Evolutionary conservation across 1,140 invertebrate genomes (phyloP).

Genomic region (Drosophila tani): DNA sequence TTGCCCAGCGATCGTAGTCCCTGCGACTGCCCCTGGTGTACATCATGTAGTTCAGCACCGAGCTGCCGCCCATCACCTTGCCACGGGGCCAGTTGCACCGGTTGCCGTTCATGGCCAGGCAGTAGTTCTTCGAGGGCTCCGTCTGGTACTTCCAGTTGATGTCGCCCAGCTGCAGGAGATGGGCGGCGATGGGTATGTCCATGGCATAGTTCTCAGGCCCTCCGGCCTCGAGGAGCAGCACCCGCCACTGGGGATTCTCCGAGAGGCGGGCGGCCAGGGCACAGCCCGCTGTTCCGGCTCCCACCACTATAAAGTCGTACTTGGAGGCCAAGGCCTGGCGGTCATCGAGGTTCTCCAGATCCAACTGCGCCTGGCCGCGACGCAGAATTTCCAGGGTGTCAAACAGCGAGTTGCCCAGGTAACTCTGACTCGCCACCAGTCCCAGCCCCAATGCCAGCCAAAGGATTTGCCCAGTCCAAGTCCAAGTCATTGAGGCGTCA

Average conservation of each 20-base stretch:
- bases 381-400: constrained; percentile 47
- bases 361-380: constrained; percentile 58
- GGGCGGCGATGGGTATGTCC: constrained; percentile 89
- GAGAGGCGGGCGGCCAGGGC: constrained; percentile 88
- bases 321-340: constrained; percentile 66
- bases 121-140: constrained; percentile 86
- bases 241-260: constrained; percentile 87
- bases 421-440: constrained; percentile 18
- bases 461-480: background rate
- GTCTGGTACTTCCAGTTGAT: constrained; percentile 90
- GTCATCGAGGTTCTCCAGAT: constrained; percentile 77
- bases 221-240: constrained; percentile 90
- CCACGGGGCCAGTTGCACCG: constrained; percentile 90
- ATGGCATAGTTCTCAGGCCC: constrained; percentile 87
- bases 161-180: constrained; percentile 87
- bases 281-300: constrained; percentile 91
- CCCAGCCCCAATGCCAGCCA: background rate
- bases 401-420: constrained; percentile 35
- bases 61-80: constrained; percentile 93
- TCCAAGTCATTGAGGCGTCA: constrained; percentile 21
- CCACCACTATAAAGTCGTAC: constrained; percentile 89
- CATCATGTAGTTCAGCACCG: constrained; percentile 96
- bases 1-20: constrained; percentile 93
- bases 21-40: constrained; percentile 91
- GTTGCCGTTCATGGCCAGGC: constrained; percentile 85